Percentiles rank a stretch among this genome's conserved stretches.
phyloP scores from a whole-genome alignment of 2,888 invertebrate species.

The Hemithea aestivaria region DNA sequence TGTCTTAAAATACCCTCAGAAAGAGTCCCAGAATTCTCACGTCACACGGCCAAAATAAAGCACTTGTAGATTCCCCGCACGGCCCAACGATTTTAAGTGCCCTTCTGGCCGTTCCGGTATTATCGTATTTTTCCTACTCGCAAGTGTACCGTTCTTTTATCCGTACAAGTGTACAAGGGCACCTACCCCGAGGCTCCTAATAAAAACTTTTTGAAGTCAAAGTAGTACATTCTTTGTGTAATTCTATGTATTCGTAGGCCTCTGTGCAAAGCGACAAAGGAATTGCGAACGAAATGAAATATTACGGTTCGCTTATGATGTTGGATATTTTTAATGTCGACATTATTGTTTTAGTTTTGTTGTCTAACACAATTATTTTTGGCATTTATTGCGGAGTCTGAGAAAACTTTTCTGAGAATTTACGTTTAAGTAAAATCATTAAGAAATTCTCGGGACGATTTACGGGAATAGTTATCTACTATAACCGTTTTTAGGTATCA shows the following conservation, averaged over 20 bases:
- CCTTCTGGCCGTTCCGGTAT: conserved; percentile 45
- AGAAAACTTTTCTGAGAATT: too few relatives aligned
- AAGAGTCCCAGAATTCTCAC: not conserved
- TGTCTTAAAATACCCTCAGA: conserved; percentile 4
- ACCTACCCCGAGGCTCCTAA: conserved; percentile 26
- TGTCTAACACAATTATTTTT: too few relatives aligned
- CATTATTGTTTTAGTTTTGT: conserved; percentile 6
- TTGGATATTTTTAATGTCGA: conserved; percentile 6
- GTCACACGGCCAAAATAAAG: conserved; percentile 29
- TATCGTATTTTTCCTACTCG: conserved; percentile 52
- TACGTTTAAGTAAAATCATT: too few relatives aligned
- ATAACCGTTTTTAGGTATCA: too few relatives aligned
- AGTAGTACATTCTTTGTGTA: conserved; percentile 22
- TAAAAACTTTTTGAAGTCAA: conserved; percentile 28
- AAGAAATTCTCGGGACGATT: too few relatives aligned
- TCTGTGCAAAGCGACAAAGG: conserved; percentile 17
- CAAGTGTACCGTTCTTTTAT: conserved; percentile 32
- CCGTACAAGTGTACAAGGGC: conserved; percentile 25
- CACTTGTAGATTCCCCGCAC: conserved; percentile 49
- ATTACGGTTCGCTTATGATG: conserved; percentile 12
- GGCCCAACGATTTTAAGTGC: conserved; percentile 49
- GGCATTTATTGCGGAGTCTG: too few relatives aligned
- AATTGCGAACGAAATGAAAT: conserved; percentile 20
- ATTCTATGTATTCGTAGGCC: conserved; percentile 20
- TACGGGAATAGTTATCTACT: too few relatives aligned